phyloP scores from a whole-genome alignment of 2,888 invertebrate genomes.

The Volucella bombylans region DNA sequence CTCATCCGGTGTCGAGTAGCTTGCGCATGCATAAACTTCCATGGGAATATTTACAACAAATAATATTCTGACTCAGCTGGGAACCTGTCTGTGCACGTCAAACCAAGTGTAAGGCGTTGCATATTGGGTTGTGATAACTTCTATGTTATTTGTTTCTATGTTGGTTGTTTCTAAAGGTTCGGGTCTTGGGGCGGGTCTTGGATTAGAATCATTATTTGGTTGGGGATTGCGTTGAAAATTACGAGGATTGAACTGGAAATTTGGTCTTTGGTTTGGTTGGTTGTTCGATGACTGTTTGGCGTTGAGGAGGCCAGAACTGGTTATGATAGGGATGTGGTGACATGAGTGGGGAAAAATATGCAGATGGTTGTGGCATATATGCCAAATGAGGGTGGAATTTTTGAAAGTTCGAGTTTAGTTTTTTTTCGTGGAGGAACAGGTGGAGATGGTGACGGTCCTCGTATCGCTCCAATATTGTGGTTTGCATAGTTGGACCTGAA shows the following conservation, averaged over 20 bases:
- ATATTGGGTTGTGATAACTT: no score
- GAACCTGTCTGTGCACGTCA: no score
- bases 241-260: neutral
- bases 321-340: neutral
- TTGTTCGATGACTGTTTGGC: neutral
- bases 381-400: neutral
- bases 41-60: no score
- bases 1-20: no score
- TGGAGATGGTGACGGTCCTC: no score
- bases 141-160: no score
- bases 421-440: neutral
- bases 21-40: no score
- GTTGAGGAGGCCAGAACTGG: constrained; percentile 4
- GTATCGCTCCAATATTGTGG: neutral
- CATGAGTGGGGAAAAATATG: constrained; percentile 1
- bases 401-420: neutral
- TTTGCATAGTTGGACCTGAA: constrained; percentile 11
- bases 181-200: neutral
- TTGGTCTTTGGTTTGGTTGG: constrained; percentile 1
- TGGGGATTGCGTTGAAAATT: neutral
- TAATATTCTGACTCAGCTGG: no score
- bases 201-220: neutral
- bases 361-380: constrained; percentile 2
- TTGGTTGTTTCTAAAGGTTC: no score
- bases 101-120: no score